Conservation (phyloP, 2,797 vertebrate species). For the Hypotaenidia philippensis region DNA sequence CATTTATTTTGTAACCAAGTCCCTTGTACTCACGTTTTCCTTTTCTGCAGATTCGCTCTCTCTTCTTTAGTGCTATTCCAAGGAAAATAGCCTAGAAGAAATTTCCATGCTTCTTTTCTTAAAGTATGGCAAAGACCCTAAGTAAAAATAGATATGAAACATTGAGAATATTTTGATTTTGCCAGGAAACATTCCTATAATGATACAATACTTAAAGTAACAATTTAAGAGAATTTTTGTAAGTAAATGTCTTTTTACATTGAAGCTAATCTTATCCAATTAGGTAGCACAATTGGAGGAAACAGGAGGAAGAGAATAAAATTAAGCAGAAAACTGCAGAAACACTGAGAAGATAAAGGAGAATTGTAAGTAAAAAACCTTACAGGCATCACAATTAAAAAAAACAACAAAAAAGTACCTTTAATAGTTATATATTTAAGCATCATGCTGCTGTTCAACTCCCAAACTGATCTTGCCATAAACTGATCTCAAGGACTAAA, state of each 20-base stretch:
- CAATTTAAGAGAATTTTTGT: neutral
- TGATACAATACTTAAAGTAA: neutral
- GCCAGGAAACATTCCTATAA: neutral
- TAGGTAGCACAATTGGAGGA: neutral
- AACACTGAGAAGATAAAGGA: neutral
- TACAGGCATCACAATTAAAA: neutral
- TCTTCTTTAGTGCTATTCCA: slow-evolving; percentile 93
- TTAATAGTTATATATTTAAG: neutral
- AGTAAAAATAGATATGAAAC: neutral
- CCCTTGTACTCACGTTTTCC: slow-evolving; percentile 85
- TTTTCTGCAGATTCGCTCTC: slow-evolving; percentile 88
- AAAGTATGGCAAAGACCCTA: slow-evolving; percentile 92
- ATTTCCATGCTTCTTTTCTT: slow-evolving; percentile 95
- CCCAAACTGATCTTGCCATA: neutral
- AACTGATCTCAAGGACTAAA: neutral
- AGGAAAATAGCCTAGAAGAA: slow-evolving; percentile 91
- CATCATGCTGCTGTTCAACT: neutral
- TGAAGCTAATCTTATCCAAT: neutral
- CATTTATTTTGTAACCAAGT: neutral
- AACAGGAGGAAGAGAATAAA: neutral
- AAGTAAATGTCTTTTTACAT: neutral
- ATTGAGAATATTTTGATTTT: neutral
- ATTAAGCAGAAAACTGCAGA: neutral
- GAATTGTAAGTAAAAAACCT: neutral
- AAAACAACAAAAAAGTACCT: neutral